Conservation (phyloP, 2,797 vertebrate species). For the Rhinella marina region DNA sequence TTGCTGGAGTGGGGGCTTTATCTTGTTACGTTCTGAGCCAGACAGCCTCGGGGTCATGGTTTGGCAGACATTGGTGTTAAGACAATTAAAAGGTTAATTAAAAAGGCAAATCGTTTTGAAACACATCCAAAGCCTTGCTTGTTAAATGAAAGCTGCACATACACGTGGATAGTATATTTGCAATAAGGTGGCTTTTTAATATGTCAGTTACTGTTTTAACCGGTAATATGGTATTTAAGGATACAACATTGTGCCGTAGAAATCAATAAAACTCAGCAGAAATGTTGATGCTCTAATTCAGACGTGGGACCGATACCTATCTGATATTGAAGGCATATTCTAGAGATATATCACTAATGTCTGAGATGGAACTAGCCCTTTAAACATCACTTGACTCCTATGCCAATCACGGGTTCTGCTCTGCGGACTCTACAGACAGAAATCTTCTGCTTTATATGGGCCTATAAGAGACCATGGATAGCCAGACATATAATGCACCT, state of each 20-base stretch:
- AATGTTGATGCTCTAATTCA: too few species aligned
- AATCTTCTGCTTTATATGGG: too few species aligned
- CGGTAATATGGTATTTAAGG: neutral
- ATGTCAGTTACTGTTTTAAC: conserved; percentile 24
- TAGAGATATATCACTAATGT: too few species aligned
- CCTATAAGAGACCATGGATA: too few species aligned
- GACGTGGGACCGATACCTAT: too few species aligned
- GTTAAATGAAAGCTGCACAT: conserved; percentile 49
- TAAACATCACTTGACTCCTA: too few species aligned
- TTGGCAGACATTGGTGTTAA: conserved; percentile 62
- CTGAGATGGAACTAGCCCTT: too few species aligned
- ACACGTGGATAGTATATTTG: conserved; percentile 16
- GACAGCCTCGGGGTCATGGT: conserved; percentile 51
- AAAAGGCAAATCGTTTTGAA: conserved; percentile 61
- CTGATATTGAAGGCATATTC: too few species aligned
- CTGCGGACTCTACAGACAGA: too few species aligned
- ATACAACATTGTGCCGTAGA: neutral
- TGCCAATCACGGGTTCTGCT: too few species aligned
- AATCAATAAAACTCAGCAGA: neutral
- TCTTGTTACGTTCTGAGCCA: conserved; percentile 54
- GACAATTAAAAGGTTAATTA: conserved; percentile 63
- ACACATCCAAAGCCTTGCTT: conserved; percentile 55
- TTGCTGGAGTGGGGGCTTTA: conserved; percentile 55
- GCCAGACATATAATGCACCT: too few species aligned
- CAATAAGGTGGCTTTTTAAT: conserved; percentile 53